phyloP scores from a whole-genome alignment of 2,797 vertebrate genomes.

The Microctenopoma lineatum region DNA sequence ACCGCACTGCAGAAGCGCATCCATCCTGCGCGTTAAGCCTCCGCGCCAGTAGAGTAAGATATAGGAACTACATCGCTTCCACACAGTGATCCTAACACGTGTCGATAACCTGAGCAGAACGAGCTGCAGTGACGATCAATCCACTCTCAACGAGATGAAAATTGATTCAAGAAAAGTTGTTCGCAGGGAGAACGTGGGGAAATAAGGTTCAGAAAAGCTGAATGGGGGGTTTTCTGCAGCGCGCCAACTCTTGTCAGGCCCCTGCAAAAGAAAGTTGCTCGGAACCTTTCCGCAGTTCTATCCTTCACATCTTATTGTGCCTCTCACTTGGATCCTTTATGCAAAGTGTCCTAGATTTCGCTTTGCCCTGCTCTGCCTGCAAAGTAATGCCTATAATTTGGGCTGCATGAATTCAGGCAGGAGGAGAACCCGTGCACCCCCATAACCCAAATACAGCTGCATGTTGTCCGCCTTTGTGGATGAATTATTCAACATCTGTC shows the following conservation, averaged over 20 bases:
- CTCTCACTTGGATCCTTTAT: slow-evolving; percentile 60
- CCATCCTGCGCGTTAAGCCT: slow-evolving; percentile 29
- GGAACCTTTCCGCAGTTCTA: slow-evolving; percentile 39
- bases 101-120: slow-evolving; percentile 28
- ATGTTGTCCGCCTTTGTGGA: slow-evolving; percentile 71
- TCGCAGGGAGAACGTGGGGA: slow-evolving; percentile 22
- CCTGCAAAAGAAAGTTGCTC: neutral
- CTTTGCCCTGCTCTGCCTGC: slow-evolving; percentile 58
- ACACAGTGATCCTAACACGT: slow-evolving; percentile 16
- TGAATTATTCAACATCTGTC: slow-evolving; percentile 84
- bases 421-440: slow-evolving; percentile 57
- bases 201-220: neutral
- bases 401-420: slow-evolving; percentile 54
- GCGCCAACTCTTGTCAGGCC: neutral
- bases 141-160: slow-evolving; percentile 33
- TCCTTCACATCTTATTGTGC: slow-evolving; percentile 48
- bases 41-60: neutral
- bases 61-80: slow-evolving; percentile 15
- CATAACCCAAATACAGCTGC: slow-evolving; percentile 83
- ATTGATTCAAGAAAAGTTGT: slow-evolving; percentile 44
- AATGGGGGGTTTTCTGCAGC: neutral
- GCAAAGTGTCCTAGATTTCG: slow-evolving; percentile 73
- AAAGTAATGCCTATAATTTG: slow-evolving; percentile 75
- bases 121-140: slow-evolving; percentile 40
- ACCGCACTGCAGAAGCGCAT: slow-evolving; percentile 21